These are phyloP conservation scores for Blennius ocellaris DNA, from an alignment of 2,113 vertebrate species.

Conservation along the genomic window DNA sequence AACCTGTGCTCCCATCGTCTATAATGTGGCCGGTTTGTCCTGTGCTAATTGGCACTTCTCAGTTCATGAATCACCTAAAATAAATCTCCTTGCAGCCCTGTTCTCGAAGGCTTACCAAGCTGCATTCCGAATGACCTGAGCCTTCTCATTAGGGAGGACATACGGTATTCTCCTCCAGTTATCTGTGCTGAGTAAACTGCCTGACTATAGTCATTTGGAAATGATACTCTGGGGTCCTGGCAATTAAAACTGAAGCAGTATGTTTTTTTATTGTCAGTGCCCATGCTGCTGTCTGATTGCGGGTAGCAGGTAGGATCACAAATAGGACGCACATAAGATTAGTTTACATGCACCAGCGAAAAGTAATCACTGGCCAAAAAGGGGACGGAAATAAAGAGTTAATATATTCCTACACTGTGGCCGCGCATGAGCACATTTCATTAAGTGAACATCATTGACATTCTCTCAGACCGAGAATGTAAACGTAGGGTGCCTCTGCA, in stretches of 20 bases:
- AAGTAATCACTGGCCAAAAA: slow-evolving; percentile 4
- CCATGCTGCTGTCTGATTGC: not conserved
- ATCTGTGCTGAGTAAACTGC: slow-evolving; percentile 49
- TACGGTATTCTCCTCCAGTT: slow-evolving; percentile 36
- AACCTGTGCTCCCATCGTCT: slow-evolving; percentile 71
- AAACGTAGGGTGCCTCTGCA: slow-evolving; percentile 39
- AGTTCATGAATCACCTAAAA: slow-evolving; percentile 79
- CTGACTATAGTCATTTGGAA: slow-evolving; percentile 13
- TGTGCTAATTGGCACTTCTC: slow-evolving; percentile 80
- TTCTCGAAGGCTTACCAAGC: slow-evolving; percentile 62
- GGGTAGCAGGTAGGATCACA: not conserved
- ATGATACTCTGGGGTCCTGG: not conserved
- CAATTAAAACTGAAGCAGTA: slow-evolving; percentile 18
- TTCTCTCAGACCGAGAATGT: slow-evolving; percentile 33
- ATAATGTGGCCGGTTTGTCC: slow-evolving; percentile 76
- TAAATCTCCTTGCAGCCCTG: slow-evolving; percentile 47
- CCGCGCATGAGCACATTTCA: slow-evolving; percentile 31
- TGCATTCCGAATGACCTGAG: slow-evolving; percentile 64
- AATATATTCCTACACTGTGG: slow-evolving; percentile 21
- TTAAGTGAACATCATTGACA: slow-evolving; percentile 51
- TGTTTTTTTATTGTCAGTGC: slow-evolving; percentile 2
- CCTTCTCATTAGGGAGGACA: slow-evolving; percentile 68
- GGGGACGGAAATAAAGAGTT: not conserved
- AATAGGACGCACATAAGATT: not conserved
- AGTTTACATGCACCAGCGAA: not conserved